Base-by-base conservation (phyloP, 2,888 invertebrate genomes). In the Leptopilina myrica region DNA sequence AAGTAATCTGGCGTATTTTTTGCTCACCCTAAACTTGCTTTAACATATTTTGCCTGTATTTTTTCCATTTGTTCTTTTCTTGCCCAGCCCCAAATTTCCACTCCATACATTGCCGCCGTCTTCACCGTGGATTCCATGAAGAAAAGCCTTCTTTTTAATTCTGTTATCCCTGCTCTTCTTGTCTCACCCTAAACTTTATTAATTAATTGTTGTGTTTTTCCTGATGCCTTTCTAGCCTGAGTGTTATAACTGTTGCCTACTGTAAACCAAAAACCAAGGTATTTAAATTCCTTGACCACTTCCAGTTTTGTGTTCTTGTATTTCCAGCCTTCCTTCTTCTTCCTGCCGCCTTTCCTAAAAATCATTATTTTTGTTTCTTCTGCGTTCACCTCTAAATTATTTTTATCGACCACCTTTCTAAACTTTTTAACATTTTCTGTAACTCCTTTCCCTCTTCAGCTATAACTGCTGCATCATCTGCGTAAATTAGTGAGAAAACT, bases 81-180 rank as follows among this genome's bases (percentile, higher is more conserved):
- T 11, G 53, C 46, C 79, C 77, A 80, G 5, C 78, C 81, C 84
- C 79, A 81, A 5, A 78, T 73, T 43, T 84, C 81, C 0, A 75
- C 78, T 20, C 79, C 80, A 40, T 81, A 82, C 11, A 77, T 14
- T 1, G 76, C 33, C n/a, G 64, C 78, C 11, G 79, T 7, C 20
- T 66, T 81, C 1, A 76, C 78, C 59, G 80, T 11, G 20, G 80
- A 79, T 49, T 82, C 76, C 33, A 80, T 53, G 5, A 82, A 15
- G 49, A 80, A 79, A 1, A 77, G 53, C 53, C 66, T 82, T 65
- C 66, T 59, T 26, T 56, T 53, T 26, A 77, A 66, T 12, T 67
- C 20, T 20, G 20, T 1, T 20, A 20, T 1, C 20, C 20, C 20
- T 20, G 20, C 20, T 20, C 20, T 20, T 20, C 20, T 20, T 20